Percentiles rank a stretch among this genome's conserved stretches.
Conservation (phyloP, 2,797 vertebrate genomes). For the Novumbra hubbsi region DNA sequence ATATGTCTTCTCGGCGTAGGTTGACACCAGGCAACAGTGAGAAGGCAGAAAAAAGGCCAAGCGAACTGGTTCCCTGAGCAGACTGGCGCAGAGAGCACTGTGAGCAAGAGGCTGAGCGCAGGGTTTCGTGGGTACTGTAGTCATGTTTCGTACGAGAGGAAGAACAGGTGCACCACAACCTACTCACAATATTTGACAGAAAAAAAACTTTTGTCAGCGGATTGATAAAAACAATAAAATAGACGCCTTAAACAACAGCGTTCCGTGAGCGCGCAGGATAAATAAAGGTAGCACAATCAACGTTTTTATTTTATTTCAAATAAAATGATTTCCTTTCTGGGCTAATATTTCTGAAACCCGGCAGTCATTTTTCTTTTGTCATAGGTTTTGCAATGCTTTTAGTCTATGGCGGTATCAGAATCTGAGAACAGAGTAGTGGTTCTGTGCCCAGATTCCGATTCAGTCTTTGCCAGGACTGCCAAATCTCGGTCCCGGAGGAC, state of each 20-base stretch:
- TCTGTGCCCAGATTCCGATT: too few species aligned
- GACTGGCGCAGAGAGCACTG: slow-evolving; percentile 74
- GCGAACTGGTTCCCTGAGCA: slow-evolving; percentile 78
- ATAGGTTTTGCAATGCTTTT: neutral
- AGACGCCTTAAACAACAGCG: neutral
- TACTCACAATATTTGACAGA: neutral
- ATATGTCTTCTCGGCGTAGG: slow-evolving; percentile 76
- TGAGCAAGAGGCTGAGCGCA: slow-evolving; percentile 55
- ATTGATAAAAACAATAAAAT: neutral
- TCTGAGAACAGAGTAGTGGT: too few species aligned
- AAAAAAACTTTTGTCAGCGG: slow-evolving; percentile 1
- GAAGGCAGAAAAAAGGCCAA: slow-evolving; percentile 73
- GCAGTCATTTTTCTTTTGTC: neutral
- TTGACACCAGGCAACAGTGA: slow-evolving; percentile 79
- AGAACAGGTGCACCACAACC: slow-evolving; percentile 53
- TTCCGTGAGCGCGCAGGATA: neutral
- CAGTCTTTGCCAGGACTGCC: too few species aligned
- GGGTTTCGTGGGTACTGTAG: slow-evolving; percentile 79
- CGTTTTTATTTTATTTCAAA: neutral
- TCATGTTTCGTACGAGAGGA: slow-evolving; percentile 44
- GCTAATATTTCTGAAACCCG: neutral
- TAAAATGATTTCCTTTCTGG: neutral
- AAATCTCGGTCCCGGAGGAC: too few species aligned
- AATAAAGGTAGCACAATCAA: neutral
- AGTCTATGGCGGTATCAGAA: neutral